phyloP scores from a whole-genome alignment of 2,797 vertebrate species.

The Lateolabrax maculatus region DNA sequence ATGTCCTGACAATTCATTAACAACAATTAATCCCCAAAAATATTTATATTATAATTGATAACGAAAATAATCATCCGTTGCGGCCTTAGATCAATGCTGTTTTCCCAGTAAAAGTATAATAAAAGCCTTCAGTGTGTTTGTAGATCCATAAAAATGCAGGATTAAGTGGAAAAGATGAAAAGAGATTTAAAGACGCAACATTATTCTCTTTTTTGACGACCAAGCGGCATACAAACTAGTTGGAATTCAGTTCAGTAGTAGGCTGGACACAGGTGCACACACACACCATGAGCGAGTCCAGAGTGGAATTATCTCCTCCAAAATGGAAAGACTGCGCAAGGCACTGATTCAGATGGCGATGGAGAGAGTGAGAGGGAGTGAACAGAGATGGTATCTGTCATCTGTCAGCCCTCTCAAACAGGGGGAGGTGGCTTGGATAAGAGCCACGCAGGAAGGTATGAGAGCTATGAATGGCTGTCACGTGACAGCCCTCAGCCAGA shows the following conservation, averaged over 20 bases:
- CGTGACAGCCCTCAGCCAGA: conserved; percentile 20
- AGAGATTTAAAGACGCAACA: not conserved
- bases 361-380: conserved; percentile 31
- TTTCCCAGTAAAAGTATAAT: not conserved
- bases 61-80: not conserved
- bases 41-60: too few relatives aligned
- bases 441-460: conserved; percentile 55
- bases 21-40: not conserved
- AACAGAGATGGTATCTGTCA: conserved; percentile 52
- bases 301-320: conserved; percentile 3
- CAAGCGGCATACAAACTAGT: not conserved
- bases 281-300: not conserved
- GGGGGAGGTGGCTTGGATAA: conserved; percentile 49
- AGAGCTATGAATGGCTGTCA: conserved; percentile 57
- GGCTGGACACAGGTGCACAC: not conserved
- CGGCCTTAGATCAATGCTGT: fast-evolving
- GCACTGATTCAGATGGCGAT: conserved; percentile 20
- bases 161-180: not conserved
- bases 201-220: not conserved
- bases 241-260: conserved; percentile 10
- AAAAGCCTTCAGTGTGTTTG: not conserved
- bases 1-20: not conserved
- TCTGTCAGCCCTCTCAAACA: conserved; percentile 54
- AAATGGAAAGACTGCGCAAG: conserved; percentile 38
- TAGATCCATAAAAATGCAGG: not conserved